Percentiles rank a stretch among this genome's conserved stretches.
Conservation (phyloP, 2,797 vertebrate genomes). For the Triplophysa yarkandensis region DNA sequence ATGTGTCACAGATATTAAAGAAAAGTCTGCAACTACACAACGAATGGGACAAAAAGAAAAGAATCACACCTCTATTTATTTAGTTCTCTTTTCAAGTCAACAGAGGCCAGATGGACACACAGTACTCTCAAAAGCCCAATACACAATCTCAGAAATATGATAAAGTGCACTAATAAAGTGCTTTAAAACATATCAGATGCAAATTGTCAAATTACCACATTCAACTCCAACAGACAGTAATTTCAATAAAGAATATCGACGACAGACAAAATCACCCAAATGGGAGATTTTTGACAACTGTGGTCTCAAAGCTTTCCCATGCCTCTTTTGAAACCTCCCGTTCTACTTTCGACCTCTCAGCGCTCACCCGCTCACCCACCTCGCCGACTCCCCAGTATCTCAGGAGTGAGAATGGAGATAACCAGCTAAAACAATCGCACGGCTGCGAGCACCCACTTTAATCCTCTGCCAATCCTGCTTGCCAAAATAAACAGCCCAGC, state of each 20-base stretch:
- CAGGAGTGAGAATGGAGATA: constrained; percentile 24
- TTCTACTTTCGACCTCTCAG: background rate
- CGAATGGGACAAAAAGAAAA: constrained; percentile 6
- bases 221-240: background rate
- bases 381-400: constrained; percentile 1
- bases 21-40: background rate
- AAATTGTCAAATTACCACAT: background rate
- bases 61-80: background rate
- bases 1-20: constrained; percentile 12
- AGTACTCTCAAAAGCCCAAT: background rate
- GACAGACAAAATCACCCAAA: background rate
- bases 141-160: background rate
- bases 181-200: background rate
- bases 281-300: background rate
- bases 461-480: constrained; percentile 48
- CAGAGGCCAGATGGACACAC: constrained; percentile 11
- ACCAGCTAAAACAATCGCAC: constrained; percentile 42
- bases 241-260: background rate
- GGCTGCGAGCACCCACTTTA: constrained; percentile 19
- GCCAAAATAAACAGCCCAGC: constrained; percentile 31
- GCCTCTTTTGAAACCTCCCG: constrained; percentile 20
- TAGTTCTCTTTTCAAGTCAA: constrained; percentile 1
- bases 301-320: constrained; percentile 30
- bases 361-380: constrained; percentile 21
- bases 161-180: background rate